Percentiles rank a stretch among this genome's conserved stretches.
Conservation (phyloP, 2,113 vertebrate genomes). For the Regulus satrapa region DNA sequence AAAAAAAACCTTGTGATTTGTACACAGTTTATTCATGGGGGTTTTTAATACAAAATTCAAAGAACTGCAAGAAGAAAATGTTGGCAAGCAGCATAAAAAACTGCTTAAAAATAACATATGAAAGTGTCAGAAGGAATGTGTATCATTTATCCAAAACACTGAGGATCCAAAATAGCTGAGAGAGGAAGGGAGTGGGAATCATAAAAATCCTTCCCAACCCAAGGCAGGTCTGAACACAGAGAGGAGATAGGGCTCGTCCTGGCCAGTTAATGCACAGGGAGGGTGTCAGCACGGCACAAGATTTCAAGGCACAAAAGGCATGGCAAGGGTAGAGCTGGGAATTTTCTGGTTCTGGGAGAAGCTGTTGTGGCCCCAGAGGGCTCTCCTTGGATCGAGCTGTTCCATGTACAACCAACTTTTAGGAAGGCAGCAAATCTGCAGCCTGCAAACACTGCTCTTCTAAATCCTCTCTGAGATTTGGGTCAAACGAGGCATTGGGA, state of each 20-base stretch:
- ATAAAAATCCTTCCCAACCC: neutral
- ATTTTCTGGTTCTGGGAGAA: neutral
- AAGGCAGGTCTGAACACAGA: neutral
- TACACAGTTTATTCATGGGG: neutral
- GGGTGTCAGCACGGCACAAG: neutral
- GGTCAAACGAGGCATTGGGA: neutral
- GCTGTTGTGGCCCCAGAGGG: neutral
- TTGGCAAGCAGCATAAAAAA: slow-evolving; percentile 32
- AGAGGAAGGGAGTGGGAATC: neutral
- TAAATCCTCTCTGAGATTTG: neutral
- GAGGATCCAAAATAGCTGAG: neutral
- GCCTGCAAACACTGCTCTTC: neutral
- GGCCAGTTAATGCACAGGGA: neutral
- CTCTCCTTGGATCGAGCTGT: neutral
- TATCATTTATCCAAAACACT: neutral
- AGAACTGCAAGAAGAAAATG: neutral
- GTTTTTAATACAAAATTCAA: neutral
- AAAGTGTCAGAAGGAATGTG: neutral
- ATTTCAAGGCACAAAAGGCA: neutral
- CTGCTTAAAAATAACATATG: slow-evolving; percentile 22
- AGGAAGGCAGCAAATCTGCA: neutral
- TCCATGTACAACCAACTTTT: accelerated
- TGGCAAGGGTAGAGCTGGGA: neutral
- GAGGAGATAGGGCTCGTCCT: neutral
- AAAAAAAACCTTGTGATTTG: neutral